phyloP scores from a whole-genome alignment of 92 coral and sea anemone species.

The Phenganax subtilis region DNA sequence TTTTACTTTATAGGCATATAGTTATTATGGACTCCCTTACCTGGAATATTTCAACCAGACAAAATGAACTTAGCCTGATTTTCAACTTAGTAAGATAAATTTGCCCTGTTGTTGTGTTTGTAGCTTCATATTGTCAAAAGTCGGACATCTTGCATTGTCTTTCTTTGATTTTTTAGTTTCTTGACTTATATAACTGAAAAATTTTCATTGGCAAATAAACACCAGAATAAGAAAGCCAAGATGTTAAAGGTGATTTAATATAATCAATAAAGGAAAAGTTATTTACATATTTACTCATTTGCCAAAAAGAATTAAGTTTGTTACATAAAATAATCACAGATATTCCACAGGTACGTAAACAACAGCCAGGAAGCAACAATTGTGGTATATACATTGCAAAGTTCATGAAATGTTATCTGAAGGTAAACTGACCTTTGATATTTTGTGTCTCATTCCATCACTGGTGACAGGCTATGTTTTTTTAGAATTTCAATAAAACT shows the following conservation, averaged over 20 bases:
- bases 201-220: conserved; percentile 1
- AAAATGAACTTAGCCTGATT: conserved; percentile 12
- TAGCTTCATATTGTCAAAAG: neutral
- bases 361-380: conserved; percentile 8
- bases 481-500: neutral
- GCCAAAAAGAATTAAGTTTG: neutral
- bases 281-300: neutral
- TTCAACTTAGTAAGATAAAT: neutral
- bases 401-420: conserved; percentile 4
- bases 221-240: neutral
- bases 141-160: neutral
- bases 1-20: conserved; percentile 43
- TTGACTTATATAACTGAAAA: neutral
- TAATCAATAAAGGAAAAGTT: neutral
- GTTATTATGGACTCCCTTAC: conserved; percentile 67
- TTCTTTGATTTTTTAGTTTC: conserved; percentile 10
- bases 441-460: neutral
- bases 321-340: neutral
- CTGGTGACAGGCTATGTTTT: neutral
- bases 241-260: conserved; percentile 2
- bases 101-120: neutral
- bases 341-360: conserved; percentile 11
- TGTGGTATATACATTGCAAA: conserved; percentile 7
- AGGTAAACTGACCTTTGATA: neutral
- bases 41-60: conserved; percentile 59